These are phyloP conservation scores for Catotricha subobsoleta DNA, from an alignment of 2,888 invertebrate genomes.

Conservation along the genomic window DNA sequence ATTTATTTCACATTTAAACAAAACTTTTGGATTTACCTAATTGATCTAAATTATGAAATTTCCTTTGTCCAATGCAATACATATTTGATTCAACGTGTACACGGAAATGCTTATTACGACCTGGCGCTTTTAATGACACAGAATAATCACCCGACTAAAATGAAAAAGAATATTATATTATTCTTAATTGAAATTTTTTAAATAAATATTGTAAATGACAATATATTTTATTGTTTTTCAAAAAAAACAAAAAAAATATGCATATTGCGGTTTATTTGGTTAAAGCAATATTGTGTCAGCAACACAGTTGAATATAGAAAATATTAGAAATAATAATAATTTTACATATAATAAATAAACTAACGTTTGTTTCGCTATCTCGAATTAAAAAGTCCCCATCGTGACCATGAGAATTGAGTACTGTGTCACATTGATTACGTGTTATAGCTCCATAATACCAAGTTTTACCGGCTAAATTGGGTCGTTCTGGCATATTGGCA, in stretches of 20 bases:
- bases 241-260: slow-evolving; percentile 1
- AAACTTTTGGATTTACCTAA: slow-evolving; percentile 27
- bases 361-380: slow-evolving; percentile 97
- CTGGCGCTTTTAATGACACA: slow-evolving; percentile 92
- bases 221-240: background rate
- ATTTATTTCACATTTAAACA: background rate
- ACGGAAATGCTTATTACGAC: slow-evolving; percentile 97
- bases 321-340: too few species aligned
- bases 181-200: too few species aligned
- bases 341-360: too few species aligned
- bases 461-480: slow-evolving; percentile 60
- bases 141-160: slow-evolving; percentile 93
- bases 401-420: slow-evolving; percentile 86
- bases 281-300: too few species aligned
- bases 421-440: slow-evolving; percentile 86
- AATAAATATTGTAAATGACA: background rate
- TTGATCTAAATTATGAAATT: slow-evolving; percentile 89
- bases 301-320: too few species aligned
- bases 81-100: slow-evolving; percentile 86
- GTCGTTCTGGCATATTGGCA: slow-evolving; percentile 32
- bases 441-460: slow-evolving; percentile 98
- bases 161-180: too few species aligned
- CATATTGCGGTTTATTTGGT: too few species aligned
- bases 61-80: slow-evolving; percentile 95
- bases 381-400: slow-evolving; percentile 98